Evolutionary conservation across 2,113 vertebrate genomes (phyloP), one percentile per base, ranked within the genome.

Genomic region (Pseudonaja textilis): DNA sequence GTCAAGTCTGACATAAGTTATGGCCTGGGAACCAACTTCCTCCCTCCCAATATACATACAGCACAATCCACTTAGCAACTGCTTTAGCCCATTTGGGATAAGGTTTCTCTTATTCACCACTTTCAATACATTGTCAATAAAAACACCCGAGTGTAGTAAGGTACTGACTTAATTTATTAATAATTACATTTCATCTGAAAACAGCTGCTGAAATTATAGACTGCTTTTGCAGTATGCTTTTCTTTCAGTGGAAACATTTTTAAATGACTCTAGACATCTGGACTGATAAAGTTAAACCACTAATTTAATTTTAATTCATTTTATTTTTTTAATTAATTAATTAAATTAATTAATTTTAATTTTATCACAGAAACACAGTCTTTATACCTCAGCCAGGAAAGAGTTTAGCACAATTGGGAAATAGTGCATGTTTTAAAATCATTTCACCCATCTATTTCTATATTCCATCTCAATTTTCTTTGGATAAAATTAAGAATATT

Each of bases 151-250:
- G n/a, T 89, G 34, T 86, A 88, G 74, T 81, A 92, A 23, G 57
- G 34, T 89, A 93, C 91, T 59, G 29, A 39, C 6, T 64, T 16
- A 87, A 93, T 94, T 81, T 92, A 94, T 91, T 92, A 93, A 90
- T 89, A 86, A 89, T 22, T 7, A 81, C 91, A 91, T 61, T 59
- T n/a, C 42, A 85, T 5, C 1, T 29, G 55, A 69, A 86, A 85
- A 64, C 23, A 61, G 89, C 5, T 87, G 39, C 56, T 9, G 90
- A 23, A 86, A 89, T 59, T n/a, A 34, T 89, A 42, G 7, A 61
- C 56, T 90, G 26, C 5, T 52, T 64, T 90, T 47, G n/a, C 23
- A n/a, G 45, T 25, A 29, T 57, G 39, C 16, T 61, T 26, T 18
- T 81, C 18, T 81, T 81, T 42, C 74, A 81, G 18, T 22, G 74